phyloP scores from a whole-genome alignment of 2,113 vertebrate species.

The Gymnogyps californianus region DNA sequence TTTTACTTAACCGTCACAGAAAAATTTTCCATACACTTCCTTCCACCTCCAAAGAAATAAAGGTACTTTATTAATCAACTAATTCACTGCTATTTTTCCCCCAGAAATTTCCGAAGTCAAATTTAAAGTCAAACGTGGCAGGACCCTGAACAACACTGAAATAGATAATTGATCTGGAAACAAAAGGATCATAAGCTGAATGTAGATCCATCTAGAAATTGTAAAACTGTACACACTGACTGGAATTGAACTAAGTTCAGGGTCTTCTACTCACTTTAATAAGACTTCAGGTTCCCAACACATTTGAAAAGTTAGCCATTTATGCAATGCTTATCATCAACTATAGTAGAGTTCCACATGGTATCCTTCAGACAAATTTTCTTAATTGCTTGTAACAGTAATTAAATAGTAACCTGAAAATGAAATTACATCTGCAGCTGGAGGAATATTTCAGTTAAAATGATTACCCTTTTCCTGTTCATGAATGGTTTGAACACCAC shows the following conservation, averaged over 20 bases:
- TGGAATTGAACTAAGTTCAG: background rate
- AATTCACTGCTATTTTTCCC: background rate
- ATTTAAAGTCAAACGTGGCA: background rate
- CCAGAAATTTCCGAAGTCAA: background rate
- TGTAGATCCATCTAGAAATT: background rate
- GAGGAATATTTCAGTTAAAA: background rate
- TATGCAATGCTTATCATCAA: background rate
- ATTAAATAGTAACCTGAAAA: conserved; percentile 40
- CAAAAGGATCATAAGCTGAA: background rate
- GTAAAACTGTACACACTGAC: background rate
- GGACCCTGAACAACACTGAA: background rate
- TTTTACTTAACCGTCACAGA: background rate
- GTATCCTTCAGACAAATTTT: conserved; percentile 12
- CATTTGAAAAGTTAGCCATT: background rate
- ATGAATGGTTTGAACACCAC: background rate
- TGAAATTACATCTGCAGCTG: conserved; percentile 22
- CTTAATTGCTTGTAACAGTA: conserved; percentile 28
- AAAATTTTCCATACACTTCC: background rate
- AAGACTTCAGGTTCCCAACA: background rate
- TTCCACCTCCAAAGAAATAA: background rate
- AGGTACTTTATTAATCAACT: background rate
- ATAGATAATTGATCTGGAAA: background rate
- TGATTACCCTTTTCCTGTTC: conserved; percentile 32
- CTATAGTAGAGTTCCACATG: background rate
- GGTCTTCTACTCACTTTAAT: background rate